Evolutionary conservation across 2,888 invertebrate genomes (phyloP).

Genomic region (Noctuana brunneofusca): DNA sequence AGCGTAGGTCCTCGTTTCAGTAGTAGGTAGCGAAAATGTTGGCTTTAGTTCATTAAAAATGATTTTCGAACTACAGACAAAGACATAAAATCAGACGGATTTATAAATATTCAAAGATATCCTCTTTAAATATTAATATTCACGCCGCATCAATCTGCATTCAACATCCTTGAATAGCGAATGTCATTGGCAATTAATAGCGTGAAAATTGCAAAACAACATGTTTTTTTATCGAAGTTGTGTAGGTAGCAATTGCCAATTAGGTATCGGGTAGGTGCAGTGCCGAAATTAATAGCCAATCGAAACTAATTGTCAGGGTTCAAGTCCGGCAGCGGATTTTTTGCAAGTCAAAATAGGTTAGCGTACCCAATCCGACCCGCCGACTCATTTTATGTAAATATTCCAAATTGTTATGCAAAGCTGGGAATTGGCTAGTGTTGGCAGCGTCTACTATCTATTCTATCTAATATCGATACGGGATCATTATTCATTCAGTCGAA

Average conservation of each 20-base stretch:
- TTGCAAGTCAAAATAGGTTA: conserved; percentile 77
- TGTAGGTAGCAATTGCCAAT: conserved; percentile 30
- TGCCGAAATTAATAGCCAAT: conserved; percentile 50
- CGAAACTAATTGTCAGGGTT: conserved; percentile 46
- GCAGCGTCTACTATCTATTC: conserved; percentile 7
- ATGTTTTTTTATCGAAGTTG: conserved; percentile 17
- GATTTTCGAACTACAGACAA: no score
- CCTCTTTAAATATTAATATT: neutral
- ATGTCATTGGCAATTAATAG: conserved; percentile 30
- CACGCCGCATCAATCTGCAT: neutral
- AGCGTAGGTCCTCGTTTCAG: no score
- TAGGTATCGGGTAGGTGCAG: conserved; percentile 17
- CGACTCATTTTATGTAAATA: conserved; percentile 77
- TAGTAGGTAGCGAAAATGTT: no score
- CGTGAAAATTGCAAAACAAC: conserved; percentile 13
- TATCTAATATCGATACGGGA: neutral
- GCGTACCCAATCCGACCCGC: conserved; percentile 58
- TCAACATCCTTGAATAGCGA: conserved; percentile 24
- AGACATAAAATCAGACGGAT: no score
- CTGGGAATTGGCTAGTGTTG: conserved; percentile 45
- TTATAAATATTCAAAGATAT: neutral
- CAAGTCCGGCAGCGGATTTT: conserved; percentile 50
- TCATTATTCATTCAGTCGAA: neutral
- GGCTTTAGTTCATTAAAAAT: no score
- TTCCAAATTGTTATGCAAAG: conserved; percentile 72